phyloP scores from a whole-genome alignment of 2,113 vertebrate species.

The Leptobrachium leishanense region DNA sequence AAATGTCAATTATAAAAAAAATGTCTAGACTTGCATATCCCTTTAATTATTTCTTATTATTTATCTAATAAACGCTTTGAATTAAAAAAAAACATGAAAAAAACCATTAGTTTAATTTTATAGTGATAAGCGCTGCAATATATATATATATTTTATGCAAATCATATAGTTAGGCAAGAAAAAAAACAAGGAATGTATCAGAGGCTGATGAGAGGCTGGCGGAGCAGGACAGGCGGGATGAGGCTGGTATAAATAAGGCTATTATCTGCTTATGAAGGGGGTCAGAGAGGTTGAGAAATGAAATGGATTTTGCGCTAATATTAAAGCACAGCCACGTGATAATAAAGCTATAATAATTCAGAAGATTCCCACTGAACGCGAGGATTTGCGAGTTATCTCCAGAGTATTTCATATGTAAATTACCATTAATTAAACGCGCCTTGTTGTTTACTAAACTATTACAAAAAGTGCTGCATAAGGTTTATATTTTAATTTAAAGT shows the following conservation, averaged over 20 bases:
- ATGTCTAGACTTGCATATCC: too few relatives aligned
- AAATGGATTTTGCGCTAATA: constrained; percentile 39
- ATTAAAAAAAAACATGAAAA: neutral
- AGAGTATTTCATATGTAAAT: constrained; percentile 49
- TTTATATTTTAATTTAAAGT: constrained; percentile 46
- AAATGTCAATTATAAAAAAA: too few relatives aligned
- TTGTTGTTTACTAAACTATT: constrained; percentile 49
- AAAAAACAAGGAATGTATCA: neutral
- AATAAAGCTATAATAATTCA: constrained; percentile 29
- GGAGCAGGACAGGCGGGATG: neutral
- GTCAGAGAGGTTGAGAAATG: constrained; percentile 23
- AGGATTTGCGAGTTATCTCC: constrained; percentile 46
- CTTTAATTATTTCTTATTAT: neutral
- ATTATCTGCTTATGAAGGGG: constrained; percentile 39
- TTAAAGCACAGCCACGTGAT: constrained; percentile 36
- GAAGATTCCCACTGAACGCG: constrained; percentile 39
- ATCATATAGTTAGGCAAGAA: neutral
- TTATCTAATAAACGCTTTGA: constrained; percentile 11
- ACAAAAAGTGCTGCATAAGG: constrained; percentile 47
- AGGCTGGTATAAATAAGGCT: constrained; percentile 17
- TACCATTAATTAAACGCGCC: constrained; percentile 47
- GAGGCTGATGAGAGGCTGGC: neutral
- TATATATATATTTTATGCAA: neutral
- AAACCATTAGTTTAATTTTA: neutral
- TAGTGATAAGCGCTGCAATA: neutral